Evolutionary conservation across 2,888 invertebrate genomes (phyloP).

Genomic region (Erebia palarica): DNA sequence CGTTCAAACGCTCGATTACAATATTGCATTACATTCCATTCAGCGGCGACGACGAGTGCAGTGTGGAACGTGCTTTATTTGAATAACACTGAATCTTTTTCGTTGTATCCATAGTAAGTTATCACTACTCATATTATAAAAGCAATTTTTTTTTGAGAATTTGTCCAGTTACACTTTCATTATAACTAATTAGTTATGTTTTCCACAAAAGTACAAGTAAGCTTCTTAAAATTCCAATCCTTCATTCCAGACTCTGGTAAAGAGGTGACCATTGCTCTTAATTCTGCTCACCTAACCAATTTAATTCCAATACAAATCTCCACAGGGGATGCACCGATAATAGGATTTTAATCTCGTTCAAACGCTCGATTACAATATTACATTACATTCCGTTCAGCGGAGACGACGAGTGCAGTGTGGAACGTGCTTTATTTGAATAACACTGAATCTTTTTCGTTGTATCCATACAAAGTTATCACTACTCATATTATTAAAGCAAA

Average conservation of each 20-base stretch:
- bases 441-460: neutral
- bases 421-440: constrained; percentile 13
- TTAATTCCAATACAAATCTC: constrained; percentile 40
- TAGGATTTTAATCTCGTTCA: constrained; percentile 51
- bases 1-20: constrained; percentile 47
- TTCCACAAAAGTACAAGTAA: too few relatives aligned
- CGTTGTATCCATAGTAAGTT: too few relatives aligned
- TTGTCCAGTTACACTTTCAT: too few relatives aligned
- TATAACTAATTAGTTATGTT: too few relatives aligned
- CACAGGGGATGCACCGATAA: constrained; percentile 43
- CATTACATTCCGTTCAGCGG: constrained; percentile 41
- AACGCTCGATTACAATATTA: constrained; percentile 49
- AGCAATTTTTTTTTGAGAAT: too few relatives aligned
- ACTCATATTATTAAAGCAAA: too few relatives aligned
- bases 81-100: neutral
- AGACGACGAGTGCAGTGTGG: constrained; percentile 35
- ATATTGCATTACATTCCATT: constrained; percentile 45
- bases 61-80: constrained; percentile 17
- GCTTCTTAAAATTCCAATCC: neutral
- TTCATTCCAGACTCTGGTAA: neutral
- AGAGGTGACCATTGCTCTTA: constrained; percentile 26
- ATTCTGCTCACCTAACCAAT: constrained; percentile 43
- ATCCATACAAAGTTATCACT: too few relatives aligned
- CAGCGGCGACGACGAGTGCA: constrained; percentile 38
- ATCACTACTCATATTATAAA: too few relatives aligned